Conservation (phyloP, 1,140 invertebrate genomes). For the Euwallacea similis region DNA sequence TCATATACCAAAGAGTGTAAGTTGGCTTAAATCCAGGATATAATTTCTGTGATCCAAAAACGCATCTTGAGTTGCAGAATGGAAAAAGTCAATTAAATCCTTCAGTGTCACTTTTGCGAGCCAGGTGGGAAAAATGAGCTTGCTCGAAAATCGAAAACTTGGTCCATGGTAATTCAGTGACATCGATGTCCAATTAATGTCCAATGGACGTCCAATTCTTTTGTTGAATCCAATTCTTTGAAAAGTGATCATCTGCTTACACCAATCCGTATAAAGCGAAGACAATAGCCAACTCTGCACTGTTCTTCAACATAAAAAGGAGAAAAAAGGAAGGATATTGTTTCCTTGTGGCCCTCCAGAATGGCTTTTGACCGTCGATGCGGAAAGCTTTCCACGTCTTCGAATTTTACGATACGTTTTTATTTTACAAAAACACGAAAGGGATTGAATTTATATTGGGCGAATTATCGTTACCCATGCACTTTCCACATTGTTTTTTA, state of each 20-base stretch:
- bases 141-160: too few species aligned
- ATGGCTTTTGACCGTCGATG: slow-evolving; percentile 34
- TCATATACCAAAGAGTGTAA: too few species aligned
- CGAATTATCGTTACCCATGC: slow-evolving; percentile 23
- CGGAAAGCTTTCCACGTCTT: slow-evolving; percentile 35
- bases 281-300: slow-evolving; percentile 5
- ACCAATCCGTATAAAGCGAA: not conserved
- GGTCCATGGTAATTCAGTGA: too few species aligned
- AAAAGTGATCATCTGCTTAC: not conserved
- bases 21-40: too few species aligned
- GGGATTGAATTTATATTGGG: slow-evolving; percentile 36
- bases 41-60: too few species aligned
- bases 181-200: too few species aligned
- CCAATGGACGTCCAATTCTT: too few species aligned
- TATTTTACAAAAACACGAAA: slow-evolving; percentile 33
- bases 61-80: too few species aligned
- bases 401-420: slow-evolving; percentile 38
- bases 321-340: slow-evolving; percentile 31
- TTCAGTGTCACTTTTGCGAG: too few species aligned
- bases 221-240: too few species aligned
- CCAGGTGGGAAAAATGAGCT: too few species aligned
- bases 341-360: slow-evolving; percentile 32
- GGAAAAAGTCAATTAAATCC: too few species aligned
- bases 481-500: slow-evolving; percentile 19
- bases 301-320: slow-evolving; percentile 19